Conservation (phyloP, 2,888 invertebrate genomes). For the Griposia aprilina region DNA sequence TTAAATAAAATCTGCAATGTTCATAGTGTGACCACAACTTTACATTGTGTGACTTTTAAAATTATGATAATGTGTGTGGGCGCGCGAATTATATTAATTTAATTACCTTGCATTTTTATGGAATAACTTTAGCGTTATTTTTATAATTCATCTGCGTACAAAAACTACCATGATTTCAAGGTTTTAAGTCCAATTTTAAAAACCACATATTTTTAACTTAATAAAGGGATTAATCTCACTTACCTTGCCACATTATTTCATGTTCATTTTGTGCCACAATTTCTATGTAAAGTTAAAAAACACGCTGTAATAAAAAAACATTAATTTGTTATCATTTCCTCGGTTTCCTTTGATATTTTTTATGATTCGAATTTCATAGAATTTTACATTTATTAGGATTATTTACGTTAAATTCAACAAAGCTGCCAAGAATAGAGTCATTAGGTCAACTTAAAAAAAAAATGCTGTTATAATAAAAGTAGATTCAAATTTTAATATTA, state of each 20-base stretch:
- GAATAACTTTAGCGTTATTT: conserved; percentile 8
- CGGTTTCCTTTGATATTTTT: not conserved
- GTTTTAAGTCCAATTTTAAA: not conserved
- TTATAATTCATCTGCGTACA: not conserved
- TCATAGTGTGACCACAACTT: conserved; percentile 12
- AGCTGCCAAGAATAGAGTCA: conserved; percentile 6
- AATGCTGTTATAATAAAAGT: not conserved
- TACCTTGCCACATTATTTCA: not conserved
- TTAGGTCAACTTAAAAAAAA: conserved; percentile 12
- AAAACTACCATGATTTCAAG: conserved; percentile 9
- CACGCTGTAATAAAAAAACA: not conserved
- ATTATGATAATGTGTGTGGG: conserved; percentile 38
- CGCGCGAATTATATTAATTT: conserved; percentile 33
- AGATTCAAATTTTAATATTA: conserved; percentile 34
- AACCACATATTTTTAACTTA: not conserved
- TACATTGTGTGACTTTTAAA: conserved; percentile 44
- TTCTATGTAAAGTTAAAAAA: not conserved
- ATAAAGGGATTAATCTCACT: not conserved
- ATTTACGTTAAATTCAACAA: not conserved
- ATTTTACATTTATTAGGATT: not conserved
- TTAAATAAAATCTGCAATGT: not conserved
- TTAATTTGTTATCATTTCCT: not conserved
- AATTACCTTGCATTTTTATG: conserved; percentile 44
- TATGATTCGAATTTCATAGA: not conserved
- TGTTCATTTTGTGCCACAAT: not conserved